These are phyloP conservation scores for Mamestra brassicae DNA, from an alignment of 2,888 invertebrate genomes.

Conservation along the genomic window DNA sequence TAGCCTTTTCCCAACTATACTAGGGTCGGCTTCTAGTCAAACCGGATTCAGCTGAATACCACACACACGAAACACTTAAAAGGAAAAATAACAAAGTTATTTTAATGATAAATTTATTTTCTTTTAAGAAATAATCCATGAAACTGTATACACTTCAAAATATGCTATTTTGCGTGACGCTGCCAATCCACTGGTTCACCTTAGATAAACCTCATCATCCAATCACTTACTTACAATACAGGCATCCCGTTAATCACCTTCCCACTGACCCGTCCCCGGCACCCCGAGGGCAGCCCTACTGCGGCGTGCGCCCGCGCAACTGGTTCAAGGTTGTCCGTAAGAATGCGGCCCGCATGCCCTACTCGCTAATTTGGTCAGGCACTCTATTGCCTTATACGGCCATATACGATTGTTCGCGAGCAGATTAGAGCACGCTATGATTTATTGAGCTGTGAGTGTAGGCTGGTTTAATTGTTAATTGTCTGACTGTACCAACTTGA, in stretches of 20 bases:
- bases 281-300: slow-evolving; percentile 62
- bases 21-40: no score
- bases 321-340: slow-evolving; percentile 76
- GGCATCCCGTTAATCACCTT: slow-evolving; percentile 11
- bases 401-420: slow-evolving; percentile 45
- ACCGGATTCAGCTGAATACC: no score
- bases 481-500: slow-evolving; percentile 11
- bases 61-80: no score
- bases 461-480: slow-evolving; percentile 28
- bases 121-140: no score
- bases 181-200: not conserved
- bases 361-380: slow-evolving; percentile 67
- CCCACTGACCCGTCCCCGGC: slow-evolving; percentile 11
- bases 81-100: no score
- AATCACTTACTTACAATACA: slow-evolving; percentile 5
- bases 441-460: slow-evolving; percentile 39
- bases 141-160: not conserved
- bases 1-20: no score
- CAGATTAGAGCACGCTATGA: slow-evolving; percentile 54
- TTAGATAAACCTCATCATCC: not conserved
- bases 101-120: no score
- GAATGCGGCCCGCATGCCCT: slow-evolving; percentile 67
- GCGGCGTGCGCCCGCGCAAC: slow-evolving; percentile 68
- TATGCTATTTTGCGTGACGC: not conserved
- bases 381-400: slow-evolving; percentile 58